Evolutionary conservation across 1,140 invertebrate species (phyloP), one percentile per base, ranked within the genome.

Genomic region (Leptinotarsa texana): DNA sequence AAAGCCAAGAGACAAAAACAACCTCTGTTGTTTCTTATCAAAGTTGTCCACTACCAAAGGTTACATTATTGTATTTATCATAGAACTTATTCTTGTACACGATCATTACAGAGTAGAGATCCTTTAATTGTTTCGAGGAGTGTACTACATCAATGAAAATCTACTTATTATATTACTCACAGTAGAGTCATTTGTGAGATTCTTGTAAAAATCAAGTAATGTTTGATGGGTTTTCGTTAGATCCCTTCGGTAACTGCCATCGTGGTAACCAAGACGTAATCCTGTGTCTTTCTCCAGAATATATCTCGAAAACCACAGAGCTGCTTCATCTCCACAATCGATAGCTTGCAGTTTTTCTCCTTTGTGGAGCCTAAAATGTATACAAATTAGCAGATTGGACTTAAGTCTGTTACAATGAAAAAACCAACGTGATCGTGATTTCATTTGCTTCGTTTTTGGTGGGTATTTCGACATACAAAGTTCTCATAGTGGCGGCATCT

Each of bases 301-400:
- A 75, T 87, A 90, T 63, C 88, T 84, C 0, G 90, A 91, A 70
- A 91, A 82, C 90, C 90, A 92, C 13, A 83, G 83, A 4, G 90
- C 89, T 22, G 86, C 86, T 74, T 90, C 90, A 66, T 89, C 88
- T 18, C 91, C 90, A 72, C 90, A 91, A 74, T 92, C 91, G 62
- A 89, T 86, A 0, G 86, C 87, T 21, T 86, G 80, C 4, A 91
- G 82, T 0, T 85, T 72, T 75, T 86, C 84, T 2, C 75, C 67
- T 18, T 74, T 74, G 66, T 78, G 78, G n/a, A 78, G 63, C 33
- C 71, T 73, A 47, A 49, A 73, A 72, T n/a, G 51, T 15, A 57
- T 1, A 57, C 2, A 57, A 57, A 57, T 42, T n/a, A n/a, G 4
- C 51, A 65, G 15, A 65, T 33, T 65, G 17, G 15, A 67, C 11